Percentiles rank a stretch among this genome's conserved stretches.
Conservation (phyloP, 2,113 vertebrate genomes). For the Anser cygnoides region DNA sequence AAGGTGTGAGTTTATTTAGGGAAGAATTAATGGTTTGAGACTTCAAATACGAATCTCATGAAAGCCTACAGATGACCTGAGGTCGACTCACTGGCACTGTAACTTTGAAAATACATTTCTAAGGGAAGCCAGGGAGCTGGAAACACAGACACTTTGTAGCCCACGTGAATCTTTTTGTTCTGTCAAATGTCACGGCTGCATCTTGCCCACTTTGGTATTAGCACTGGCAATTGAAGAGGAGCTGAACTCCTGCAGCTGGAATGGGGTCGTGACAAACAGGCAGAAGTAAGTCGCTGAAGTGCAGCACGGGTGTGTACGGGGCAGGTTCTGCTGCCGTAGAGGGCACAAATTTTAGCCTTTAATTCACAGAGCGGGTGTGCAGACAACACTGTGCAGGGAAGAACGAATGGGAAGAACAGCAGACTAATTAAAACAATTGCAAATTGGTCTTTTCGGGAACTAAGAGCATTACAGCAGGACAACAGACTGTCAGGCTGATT, state of each 20-base stretch:
- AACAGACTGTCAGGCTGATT: too few relatives aligned
- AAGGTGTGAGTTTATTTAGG: not conserved
- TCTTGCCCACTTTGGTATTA: fast-evolving
- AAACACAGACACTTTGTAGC: not conserved
- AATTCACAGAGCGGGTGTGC: not conserved
- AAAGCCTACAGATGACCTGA: not conserved
- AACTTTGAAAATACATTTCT: not conserved
- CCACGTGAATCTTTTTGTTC: not conserved
- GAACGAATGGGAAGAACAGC: too few relatives aligned
- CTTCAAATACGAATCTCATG: not conserved
- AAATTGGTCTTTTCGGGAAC: too few relatives aligned
- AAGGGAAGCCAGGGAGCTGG: not conserved
- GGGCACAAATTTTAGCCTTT: not conserved
- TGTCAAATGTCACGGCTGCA: not conserved
- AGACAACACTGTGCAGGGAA: fast-evolving
- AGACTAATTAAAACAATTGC: too few relatives aligned
- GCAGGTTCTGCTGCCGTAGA: not conserved
- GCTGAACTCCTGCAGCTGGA: not conserved
- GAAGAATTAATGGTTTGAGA: not conserved
- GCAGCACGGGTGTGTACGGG: fast-evolving
- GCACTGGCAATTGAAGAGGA: not conserved
- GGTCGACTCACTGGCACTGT: not conserved
- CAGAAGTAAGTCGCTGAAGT: not conserved
- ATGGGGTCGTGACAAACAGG: fast-evolving
- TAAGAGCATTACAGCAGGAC: too few relatives aligned